Percentiles rank a stretch among this genome's conserved stretches.
Evolutionary conservation across 2,888 invertebrate genomes (phyloP).

Genomic region (Crocallis elinguaria): DNA sequence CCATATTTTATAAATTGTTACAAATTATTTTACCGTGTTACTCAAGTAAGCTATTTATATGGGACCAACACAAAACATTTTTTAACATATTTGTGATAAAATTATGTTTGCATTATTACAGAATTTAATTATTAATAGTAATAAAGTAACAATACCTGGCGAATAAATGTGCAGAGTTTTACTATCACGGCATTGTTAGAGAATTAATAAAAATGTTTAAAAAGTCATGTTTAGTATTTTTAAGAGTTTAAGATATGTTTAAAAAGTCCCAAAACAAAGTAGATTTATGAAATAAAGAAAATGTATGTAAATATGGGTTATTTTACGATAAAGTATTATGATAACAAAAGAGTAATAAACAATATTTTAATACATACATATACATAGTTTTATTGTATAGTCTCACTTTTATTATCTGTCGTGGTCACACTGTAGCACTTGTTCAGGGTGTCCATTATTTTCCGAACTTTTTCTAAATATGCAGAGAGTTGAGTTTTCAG

Average conservation of each 20-base stretch:
- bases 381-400: slow-evolving; percentile 21
- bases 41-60: slow-evolving; percentile 15
- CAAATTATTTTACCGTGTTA: not conserved
- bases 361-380: slow-evolving; percentile 36
- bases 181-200: not conserved
- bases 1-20: slow-evolving; percentile 21
- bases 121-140: not conserved
- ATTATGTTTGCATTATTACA: slow-evolving; percentile 11
- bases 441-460: slow-evolving; percentile 46
- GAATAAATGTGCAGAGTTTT: not conserved
- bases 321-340: slow-evolving; percentile 65
- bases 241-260: not conserved
- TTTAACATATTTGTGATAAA: slow-evolving; percentile 31
- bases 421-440: slow-evolving; percentile 51
- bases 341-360: slow-evolving; percentile 47
- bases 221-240: slow-evolving; percentile 15
- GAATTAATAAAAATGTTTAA: not conserved
- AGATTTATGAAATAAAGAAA: slow-evolving; percentile 23
- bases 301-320: slow-evolving; percentile 50
- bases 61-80: slow-evolving; percentile 23
- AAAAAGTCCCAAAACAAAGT: slow-evolving; percentile 32
- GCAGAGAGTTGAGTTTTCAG: slow-evolving; percentile 46
- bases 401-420: not conserved
- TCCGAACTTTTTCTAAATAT: slow-evolving; percentile 50
- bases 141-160: not conserved